Conservation (phyloP, 2,113 vertebrate genomes). For the Cavia aperea region DNA sequence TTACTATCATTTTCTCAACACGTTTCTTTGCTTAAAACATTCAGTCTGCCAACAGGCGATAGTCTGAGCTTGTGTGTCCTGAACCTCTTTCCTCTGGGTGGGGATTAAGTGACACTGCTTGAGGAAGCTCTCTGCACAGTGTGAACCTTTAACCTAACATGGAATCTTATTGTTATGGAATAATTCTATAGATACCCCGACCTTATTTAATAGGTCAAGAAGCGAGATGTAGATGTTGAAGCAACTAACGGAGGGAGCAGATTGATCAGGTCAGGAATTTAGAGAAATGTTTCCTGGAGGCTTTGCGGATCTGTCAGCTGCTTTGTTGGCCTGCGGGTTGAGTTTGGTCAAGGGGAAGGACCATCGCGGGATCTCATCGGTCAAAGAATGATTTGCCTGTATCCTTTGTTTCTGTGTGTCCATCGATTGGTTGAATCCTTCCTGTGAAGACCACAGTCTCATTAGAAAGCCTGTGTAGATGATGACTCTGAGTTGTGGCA, state of each 20-base stretch:
- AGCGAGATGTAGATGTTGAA: not conserved
- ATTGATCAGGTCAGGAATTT: not conserved
- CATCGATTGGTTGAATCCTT: not conserved
- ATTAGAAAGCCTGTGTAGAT: not conserved
- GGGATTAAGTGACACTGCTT: not conserved
- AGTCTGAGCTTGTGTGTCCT: not conserved
- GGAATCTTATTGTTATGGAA: not conserved
- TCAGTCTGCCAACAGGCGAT: not conserved
- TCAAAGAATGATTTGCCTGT: not conserved
- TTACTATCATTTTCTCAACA: not conserved
- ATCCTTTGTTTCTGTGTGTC: not conserved
- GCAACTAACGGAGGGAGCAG: not conserved
- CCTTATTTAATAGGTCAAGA: not conserved
- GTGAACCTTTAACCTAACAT: not conserved
- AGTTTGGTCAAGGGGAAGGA: not conserved
- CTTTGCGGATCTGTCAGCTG: not conserved
- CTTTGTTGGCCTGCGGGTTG: not conserved
- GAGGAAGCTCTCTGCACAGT: not conserved
- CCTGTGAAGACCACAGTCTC: not conserved
- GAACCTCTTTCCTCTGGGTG: not conserved
- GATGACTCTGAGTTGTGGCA: not conserved
- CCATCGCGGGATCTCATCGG: not conserved
- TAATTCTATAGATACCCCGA: not conserved
- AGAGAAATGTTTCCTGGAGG: not conserved
- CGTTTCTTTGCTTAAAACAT: not conserved